Percentiles rank a stretch among this genome's conserved stretches.
Evolutionary conservation across 2,888 invertebrate species (phyloP).

Genomic region (Apotomis capreana): DNA sequence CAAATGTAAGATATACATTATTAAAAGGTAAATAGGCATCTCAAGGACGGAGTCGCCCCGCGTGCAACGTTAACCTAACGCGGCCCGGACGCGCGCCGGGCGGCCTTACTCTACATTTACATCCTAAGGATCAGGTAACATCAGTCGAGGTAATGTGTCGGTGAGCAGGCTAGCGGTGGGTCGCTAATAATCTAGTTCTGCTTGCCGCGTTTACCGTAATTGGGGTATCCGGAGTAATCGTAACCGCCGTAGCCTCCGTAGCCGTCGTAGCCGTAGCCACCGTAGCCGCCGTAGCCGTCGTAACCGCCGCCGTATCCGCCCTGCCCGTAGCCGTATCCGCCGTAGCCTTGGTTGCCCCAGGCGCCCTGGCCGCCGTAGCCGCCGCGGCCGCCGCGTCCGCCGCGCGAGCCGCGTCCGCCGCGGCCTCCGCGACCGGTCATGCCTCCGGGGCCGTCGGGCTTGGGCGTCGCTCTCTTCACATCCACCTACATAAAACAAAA

Average conservation of each 20-base stretch:
- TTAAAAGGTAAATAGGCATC: slow-evolving; percentile 73
- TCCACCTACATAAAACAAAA: slow-evolving; percentile 85
- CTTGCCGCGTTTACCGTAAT: slow-evolving; percentile 89
- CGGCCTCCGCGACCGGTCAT: slow-evolving; percentile 86
- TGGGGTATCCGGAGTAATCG: slow-evolving; percentile 91
- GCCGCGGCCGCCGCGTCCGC: slow-evolving; percentile 88
- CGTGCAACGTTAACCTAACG: slow-evolving; percentile 69
- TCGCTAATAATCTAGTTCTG: slow-evolving; percentile 73
- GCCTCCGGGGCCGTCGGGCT: slow-evolving; percentile 90
- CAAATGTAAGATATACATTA: slow-evolving; percentile 67
- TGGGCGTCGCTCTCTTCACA: slow-evolving; percentile 97
- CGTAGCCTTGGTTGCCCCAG: slow-evolving; percentile 86
- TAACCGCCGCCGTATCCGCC: slow-evolving; percentile 88
- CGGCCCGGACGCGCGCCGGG: slow-evolving; percentile 43
- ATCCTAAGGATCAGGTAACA: slow-evolving; percentile 81
- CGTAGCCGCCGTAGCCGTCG: slow-evolving; percentile 88
- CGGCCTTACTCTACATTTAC: slow-evolving; percentile 77
- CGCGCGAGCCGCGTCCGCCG: slow-evolving; percentile 87
- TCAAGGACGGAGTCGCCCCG: slow-evolving; percentile 79
- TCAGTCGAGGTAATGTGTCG: slow-evolving; percentile 83
- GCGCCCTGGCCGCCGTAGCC: slow-evolving; percentile 86
- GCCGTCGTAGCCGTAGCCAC: slow-evolving; percentile 89
- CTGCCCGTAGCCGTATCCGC: slow-evolving; percentile 88
- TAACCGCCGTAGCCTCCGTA: slow-evolving; percentile 91
- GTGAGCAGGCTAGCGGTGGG: slow-evolving; percentile 74